Evolutionary conservation across 2,797 vertebrate species (phyloP).

Genomic region (Sitta carolinensis): DNA sequence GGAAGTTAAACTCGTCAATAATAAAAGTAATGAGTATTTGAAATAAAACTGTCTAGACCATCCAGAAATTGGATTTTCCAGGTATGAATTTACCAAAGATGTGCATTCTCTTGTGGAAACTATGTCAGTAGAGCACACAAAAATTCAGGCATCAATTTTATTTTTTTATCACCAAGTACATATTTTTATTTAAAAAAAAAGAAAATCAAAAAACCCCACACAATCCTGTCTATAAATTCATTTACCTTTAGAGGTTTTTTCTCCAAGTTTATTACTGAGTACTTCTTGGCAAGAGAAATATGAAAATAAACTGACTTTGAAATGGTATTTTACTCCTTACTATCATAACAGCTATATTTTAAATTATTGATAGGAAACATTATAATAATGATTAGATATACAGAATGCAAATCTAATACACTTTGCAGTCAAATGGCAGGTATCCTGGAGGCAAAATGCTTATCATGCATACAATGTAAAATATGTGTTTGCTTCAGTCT

Average conservation of each 20-base stretch:
- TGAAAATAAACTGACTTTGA: background rate
- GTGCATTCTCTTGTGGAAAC: background rate
- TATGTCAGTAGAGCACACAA: background rate
- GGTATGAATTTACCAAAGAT: background rate
- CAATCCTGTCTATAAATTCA: background rate
- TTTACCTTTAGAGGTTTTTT: background rate
- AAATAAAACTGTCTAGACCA: background rate
- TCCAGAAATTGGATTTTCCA: background rate
- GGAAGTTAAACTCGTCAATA: background rate
- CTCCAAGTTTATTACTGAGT: background rate
- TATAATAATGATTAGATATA: background rate
- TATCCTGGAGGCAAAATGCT: constrained; percentile 27
- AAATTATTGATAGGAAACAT: background rate
- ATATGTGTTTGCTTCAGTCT: constrained; percentile 13
- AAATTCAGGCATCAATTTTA: background rate
- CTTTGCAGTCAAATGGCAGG: constrained; percentile 10
- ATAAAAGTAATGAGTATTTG: background rate
- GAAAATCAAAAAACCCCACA: accelerated
- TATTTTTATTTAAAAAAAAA: background rate
- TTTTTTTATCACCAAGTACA: background rate
- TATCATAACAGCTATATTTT: background rate
- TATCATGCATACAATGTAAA: constrained; percentile 21
- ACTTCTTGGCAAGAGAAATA: background rate
- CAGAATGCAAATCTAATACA: background rate
- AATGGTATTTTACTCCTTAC: background rate